Conservation (phyloP, 53 echinoderm and acorn worm species). For the Mesocentrotus franciscanus region DNA sequence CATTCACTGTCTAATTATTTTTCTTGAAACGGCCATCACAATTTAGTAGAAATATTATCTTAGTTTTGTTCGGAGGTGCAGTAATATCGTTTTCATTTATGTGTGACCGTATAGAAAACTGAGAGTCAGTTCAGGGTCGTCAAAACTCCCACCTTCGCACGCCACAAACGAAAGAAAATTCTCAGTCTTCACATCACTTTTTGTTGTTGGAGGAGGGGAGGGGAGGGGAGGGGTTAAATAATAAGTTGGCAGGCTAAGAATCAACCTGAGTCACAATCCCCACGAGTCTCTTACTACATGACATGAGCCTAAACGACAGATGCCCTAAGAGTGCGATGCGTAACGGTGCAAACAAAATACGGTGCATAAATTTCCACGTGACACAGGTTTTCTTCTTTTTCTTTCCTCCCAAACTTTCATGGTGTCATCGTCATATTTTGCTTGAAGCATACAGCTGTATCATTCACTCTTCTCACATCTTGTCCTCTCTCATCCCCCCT, state of each 20-base stretch:
- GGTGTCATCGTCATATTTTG: neutral
- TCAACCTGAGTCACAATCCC: constrained; percentile 54
- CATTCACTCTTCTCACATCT: neutral
- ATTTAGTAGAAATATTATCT: no score
- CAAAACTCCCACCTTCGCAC: no score
- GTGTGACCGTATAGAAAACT: no score
- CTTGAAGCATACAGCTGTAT: neutral
- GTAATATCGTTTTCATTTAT: no score
- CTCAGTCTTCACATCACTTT: no score
- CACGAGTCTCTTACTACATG: neutral
- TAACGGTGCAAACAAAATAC: constrained; percentile 16
- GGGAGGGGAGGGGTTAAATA: no score
- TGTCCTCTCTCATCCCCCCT: neutral
- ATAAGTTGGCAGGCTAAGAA: neutral
- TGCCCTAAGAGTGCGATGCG: constrained; percentile 40
- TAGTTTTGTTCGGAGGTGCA: no score
- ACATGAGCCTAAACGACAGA: constrained; percentile 47
- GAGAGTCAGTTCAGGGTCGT: no score
- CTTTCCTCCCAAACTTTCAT: neutral
- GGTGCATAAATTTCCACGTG: constrained; percentile 10
- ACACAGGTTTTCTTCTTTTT: neutral
- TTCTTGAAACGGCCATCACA: no score
- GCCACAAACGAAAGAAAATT: no score
- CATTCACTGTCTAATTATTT: no score
- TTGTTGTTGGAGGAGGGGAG: neutral